Base-by-base conservation (phyloP, 1,140 invertebrate genomes). In the Drosophila burlai region DNA sequence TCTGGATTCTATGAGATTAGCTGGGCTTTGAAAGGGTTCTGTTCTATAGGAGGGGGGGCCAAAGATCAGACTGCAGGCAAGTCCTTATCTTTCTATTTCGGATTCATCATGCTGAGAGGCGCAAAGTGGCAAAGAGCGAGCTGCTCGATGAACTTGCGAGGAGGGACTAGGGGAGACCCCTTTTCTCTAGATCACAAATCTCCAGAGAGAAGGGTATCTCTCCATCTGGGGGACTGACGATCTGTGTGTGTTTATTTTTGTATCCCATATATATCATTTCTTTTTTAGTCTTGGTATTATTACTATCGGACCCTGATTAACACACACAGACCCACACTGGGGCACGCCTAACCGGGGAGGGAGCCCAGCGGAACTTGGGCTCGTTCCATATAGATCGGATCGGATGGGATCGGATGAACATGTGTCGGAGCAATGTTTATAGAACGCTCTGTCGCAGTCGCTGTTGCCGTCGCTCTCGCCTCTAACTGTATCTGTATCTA, bases 331-430 rank as follows among this genome's bases (percentile, higher is more conserved):
- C 29, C 9, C 26, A 5, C 21, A 2, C 34, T 55, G 31, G 52
- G 24, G 52, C 47, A 29, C 26, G 13, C 18, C 29, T 26, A 2
- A 10, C 42, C 42, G 43, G 43, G 40, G 40, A 42, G 36, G 38
- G 38, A 16, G 38, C 7, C n/a, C 29, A 13, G 49, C 52, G 52
- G 52, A 55, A 55, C 52, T 55, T n/a, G 36, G 54, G 21, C 54
- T 73, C 67, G 69, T 74, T 74, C 71, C 46, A 74, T 74, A 74
- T 74, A 74, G 68, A 73, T 73, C 46, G 54, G 34, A 69, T 49
- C 46, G 46, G 46, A 40, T 21, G 18, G 43, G 47, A 59, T 49
- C 34, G 66, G 5, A 34, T 71, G 67, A 43, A 72, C 69, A 73
- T 72, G 57, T 73, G 67, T 60, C 36, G 69, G 21, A 31, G 67